Evolutionary conservation across 2,888 invertebrate species (phyloP), one percentile per base, ranked within the genome.

Genomic region (Octonoba sinensis): DNA sequence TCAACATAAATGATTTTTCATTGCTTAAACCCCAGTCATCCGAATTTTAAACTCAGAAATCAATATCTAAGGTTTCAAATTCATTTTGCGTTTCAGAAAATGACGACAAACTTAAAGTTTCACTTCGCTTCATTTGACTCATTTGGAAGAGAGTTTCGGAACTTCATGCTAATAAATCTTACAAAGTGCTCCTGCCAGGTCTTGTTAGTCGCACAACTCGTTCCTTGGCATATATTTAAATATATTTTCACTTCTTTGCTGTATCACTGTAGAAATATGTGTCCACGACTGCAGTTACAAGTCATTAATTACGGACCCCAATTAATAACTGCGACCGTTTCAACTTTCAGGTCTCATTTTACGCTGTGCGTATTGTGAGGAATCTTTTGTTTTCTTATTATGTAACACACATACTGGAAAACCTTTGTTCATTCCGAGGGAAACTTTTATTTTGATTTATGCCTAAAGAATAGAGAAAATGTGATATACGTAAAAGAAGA

Each of bases 261-360:
- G 18, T 16, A 20, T 56, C 56, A 20, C 56, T 56, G 18, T 56
- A 20, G 56, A 56, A 56, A 56, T 56, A n/a, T 56, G 22, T 56
- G 22, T 56, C 22, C 56, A 56, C 18, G 56, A n/a, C 18, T n/a
- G 56, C 22, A 60, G 59, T 67, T 67, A 27, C 66, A 18, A 51
- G 75, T 69, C 75, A 75, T 75, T 69, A 75, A 75, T 75, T 75
- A 75, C 60, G n/a, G 51, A 44, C 49, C 36, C 44, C 60, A 75
- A 75, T 75, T 75, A 75, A 75, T 75, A 69, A 75, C 75, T 75
- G 59, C 60, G 49, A 51, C 60, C 67, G 60, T 36, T 59, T 47
- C 59, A 60, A 64, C 73, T 64, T 73, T 72, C 36, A 36, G 36
- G 36, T 36, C 36, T 36, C 36, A 36, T 36, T 36, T 36, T 36